phyloP scores from a whole-genome alignment of 2,797 vertebrate genomes.

The Tadarida brasiliensis region DNA sequence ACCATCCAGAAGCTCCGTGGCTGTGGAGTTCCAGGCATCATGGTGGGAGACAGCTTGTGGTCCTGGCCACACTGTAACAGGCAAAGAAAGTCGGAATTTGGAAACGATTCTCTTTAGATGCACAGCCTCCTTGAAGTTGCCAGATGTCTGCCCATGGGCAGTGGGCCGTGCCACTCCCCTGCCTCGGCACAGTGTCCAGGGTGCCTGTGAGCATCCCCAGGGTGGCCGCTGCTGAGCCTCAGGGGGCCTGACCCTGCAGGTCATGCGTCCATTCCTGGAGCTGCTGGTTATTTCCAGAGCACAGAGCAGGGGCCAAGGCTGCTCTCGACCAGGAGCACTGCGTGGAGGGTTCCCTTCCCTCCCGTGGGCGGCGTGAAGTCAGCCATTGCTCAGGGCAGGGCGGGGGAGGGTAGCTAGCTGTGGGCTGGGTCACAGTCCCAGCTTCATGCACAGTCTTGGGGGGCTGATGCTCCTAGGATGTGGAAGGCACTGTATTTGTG shows the following conservation, averaged over 20 bases:
- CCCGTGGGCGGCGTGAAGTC: accelerated
- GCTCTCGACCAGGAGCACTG: accelerated
- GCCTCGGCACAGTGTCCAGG: too few species aligned
- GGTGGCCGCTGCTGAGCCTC: neutral
- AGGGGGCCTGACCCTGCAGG: neutral
- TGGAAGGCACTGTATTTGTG: accelerated
- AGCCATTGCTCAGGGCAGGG: accelerated
- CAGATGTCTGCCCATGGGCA: neutral
- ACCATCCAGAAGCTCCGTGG: neutral
- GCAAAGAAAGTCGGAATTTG: neutral
- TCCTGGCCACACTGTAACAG: accelerated
- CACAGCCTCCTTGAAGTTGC: neutral
- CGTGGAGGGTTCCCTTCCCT: neutral
- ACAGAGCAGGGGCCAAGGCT: neutral
- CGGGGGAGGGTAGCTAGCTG: neutral
- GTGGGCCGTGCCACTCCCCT: neutral
- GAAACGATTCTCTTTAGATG: neutral
- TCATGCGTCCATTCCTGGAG: neutral
- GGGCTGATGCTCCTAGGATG: accelerated
- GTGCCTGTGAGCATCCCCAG: accelerated
- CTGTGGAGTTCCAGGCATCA: accelerated
- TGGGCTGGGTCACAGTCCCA: neutral
- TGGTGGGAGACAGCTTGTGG: neutral
- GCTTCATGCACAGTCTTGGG: neutral
- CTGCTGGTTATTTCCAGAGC: neutral